phyloP scores from a whole-genome alignment of 2,888 invertebrate genomes.

The Drosophila lutescens region DNA sequence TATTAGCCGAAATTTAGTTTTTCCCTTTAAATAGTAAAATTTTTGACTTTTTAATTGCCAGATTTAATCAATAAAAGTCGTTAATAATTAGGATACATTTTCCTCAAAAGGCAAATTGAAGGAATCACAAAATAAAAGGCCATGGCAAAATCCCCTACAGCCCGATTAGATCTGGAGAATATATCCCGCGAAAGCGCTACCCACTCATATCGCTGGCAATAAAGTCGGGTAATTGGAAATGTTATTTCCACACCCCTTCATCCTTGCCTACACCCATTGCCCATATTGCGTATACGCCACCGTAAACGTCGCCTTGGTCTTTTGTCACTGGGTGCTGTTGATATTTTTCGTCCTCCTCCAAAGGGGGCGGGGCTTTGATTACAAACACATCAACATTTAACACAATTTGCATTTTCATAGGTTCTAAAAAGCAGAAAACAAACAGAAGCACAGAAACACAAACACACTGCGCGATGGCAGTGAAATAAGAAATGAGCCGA shows the following conservation, averaged over 20 bases:
- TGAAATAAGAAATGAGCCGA: constrained; percentile 45
- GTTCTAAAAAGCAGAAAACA: constrained; percentile 39
- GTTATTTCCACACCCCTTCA: constrained; percentile 8
- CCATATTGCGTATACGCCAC: constrained; percentile 11
- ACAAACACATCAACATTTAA: constrained; percentile 60
- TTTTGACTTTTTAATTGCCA: no score
- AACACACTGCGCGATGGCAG: not conserved
- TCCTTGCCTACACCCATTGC: not conserved
- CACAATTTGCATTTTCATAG: constrained; percentile 66
- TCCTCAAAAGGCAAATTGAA: not conserved
- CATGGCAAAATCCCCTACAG: not conserved
- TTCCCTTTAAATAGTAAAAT: no score
- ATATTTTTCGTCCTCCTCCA: constrained; percentile 8
- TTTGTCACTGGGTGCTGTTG: constrained; percentile 27
- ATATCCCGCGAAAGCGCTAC: not conserved
- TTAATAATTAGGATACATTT: not conserved
- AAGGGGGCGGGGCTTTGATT: constrained; percentile 36
- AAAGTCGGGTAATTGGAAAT: constrained; percentile 44
- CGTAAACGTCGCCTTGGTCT: constrained; percentile 1
- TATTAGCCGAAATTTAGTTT: no score
- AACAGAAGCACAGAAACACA: not conserved
- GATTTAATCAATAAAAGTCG: not conserved
- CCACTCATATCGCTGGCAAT: constrained; percentile 37
- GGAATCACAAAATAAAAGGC: not conserved
- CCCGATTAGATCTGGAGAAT: not conserved